Evolutionary conservation across 53 echinoderm and acorn worm species (phyloP), one percentile per base, ranked within the genome.

Genomic region (Stichopus horrens): DNA sequence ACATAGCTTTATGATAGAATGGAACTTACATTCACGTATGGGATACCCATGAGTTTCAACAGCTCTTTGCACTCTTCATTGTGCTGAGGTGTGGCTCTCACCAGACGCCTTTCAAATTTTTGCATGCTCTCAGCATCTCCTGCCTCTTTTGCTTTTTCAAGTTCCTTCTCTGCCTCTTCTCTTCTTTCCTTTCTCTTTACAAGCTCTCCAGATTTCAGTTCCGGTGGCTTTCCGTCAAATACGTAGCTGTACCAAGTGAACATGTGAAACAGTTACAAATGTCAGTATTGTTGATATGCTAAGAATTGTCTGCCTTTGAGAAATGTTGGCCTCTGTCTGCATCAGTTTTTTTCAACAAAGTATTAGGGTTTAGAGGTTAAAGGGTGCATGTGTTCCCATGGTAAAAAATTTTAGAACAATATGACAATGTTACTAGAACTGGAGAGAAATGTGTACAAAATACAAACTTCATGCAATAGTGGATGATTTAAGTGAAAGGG

Each of bases 141-240:
- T 7, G 93, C 92, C 67, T 96, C 94, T 85, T 99, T 95, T 22
- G 99, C 99, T 65, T 95, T 99, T 63, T 92, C 99, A 20, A 99
- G 88, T 74, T 95, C 96, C 76, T 99, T 99, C 87, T 99, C 92
- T 8, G 99, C 99, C 67, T 93, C 96, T n/a, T 93, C 93, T 74
- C 99, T 84, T 18, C 91, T 86, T 92, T 99, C 99, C 71, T 88
- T 94, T 55, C 99, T 88, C 89, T 99, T 99, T 6, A 79, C 81
- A 73, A 99, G 89, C 85, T 99, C 99, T 53, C 99, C 99, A 11
- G 99, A 99, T 76, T 99, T 99, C 91, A 99, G n/a, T 0, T 96
- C 96, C n/a, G 99, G 99, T 10, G 99, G 99, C 76, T 99, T 99
- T 16, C 99, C 99, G 88, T 99, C 99, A 91, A 99, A 99, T 22